A percentile compares a stretch with the other conserved stretches of the same genome.
phyloP scores from a whole-genome alignment of 2,113 vertebrate genomes.

The Pagrus major region DNA sequence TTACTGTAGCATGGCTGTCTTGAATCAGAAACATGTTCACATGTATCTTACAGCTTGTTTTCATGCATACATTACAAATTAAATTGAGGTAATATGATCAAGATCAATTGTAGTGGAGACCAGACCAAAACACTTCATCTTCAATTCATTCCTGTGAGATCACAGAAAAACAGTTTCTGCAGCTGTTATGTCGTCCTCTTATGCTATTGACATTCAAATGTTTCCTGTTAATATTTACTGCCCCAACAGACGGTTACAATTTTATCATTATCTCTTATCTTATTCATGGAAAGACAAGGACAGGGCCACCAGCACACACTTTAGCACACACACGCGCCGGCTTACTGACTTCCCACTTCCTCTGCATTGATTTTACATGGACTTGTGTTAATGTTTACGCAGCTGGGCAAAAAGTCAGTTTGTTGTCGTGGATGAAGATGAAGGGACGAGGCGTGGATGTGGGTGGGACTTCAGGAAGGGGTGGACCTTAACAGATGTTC shows the following conservation, averaged over 20 bases:
- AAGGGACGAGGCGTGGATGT: background rate
- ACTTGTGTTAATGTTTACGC: constrained; percentile 61
- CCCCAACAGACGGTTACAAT: background rate
- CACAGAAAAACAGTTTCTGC: background rate
- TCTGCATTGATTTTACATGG: constrained; percentile 26
- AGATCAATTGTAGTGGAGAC: background rate
- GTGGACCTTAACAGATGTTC: background rate
- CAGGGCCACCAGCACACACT: background rate
- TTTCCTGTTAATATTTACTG: constrained; percentile 22
- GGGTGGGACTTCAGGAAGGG: background rate
- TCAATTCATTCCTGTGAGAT: background rate
- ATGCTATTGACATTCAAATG: constrained; percentile 6
- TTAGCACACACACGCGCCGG: background rate
- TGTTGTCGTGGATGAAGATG: background rate
- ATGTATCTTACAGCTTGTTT: too few relatives aligned
- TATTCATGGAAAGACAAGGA: constrained; percentile 16
- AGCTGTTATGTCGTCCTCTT: background rate
- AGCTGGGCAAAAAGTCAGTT: constrained; percentile 10
- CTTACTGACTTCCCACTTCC: constrained; percentile 30
- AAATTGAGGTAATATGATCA: background rate
- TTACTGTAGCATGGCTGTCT: too few relatives aligned
- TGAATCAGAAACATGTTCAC: background rate
- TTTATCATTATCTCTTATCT: constrained; percentile 34
- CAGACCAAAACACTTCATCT: too few relatives aligned
- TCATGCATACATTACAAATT: too few relatives aligned